phyloP scores from a whole-genome alignment of 2,888 invertebrate genomes.

The Machimus atricapillus region DNA sequence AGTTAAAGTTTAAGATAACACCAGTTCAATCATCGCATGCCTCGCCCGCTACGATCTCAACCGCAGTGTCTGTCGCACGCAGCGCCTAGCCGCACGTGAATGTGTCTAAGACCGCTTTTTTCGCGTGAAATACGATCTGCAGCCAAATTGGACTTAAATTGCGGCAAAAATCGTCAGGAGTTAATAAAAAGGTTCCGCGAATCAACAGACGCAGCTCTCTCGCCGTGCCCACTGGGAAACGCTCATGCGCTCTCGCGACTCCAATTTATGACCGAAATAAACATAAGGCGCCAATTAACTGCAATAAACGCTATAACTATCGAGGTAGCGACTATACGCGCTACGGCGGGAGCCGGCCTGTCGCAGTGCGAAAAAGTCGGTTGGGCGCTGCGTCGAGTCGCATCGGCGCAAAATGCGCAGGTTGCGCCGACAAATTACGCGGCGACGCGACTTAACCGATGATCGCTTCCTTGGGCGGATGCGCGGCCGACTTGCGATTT shows the following conservation, averaged over 20 bases:
- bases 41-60: too few relatives aligned
- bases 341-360: neutral
- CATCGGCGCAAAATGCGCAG: slow-evolving; percentile 1
- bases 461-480: slow-evolving; percentile 20
- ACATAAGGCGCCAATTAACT: slow-evolving; percentile 39
- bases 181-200: neutral
- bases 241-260: neutral
- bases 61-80: neutral
- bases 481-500: neutral
- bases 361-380: neutral
- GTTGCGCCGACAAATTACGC: slow-evolving; percentile 13
- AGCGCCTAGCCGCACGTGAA: neutral
- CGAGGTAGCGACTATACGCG: neutral
- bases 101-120: neutral
- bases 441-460: neutral
- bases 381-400: neutral
- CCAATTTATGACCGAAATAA: slow-evolving; percentile 18
- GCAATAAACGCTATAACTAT: slow-evolving; percentile 20
- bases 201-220: neutral
- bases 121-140: neutral
- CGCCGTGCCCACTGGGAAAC: neutral
- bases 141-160: slow-evolving; percentile 1
- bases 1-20: neutral
- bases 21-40: neutral
- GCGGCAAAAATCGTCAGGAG: neutral